phyloP scores from a whole-genome alignment of 2,888 invertebrate genomes.

The Neelides folsomi region DNA sequence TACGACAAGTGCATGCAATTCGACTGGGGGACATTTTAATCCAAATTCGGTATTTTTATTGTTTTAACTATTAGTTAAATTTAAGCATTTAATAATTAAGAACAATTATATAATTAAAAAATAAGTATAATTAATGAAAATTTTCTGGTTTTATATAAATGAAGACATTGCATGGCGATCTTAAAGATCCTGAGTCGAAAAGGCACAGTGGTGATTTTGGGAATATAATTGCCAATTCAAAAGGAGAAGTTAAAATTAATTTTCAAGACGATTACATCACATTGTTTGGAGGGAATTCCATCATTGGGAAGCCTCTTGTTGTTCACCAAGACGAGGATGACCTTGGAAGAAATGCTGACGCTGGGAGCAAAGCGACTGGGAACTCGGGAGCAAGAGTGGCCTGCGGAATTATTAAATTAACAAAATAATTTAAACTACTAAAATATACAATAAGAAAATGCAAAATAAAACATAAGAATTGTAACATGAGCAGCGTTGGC shows the following conservation, averaged over 20 bases:
- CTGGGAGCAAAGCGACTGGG: slow-evolving; percentile 40
- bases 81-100: no score
- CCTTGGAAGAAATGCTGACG: slow-evolving; percentile 40
- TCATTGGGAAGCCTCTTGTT: slow-evolving; percentile 25
- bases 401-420: slow-evolving; percentile 45
- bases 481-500: no score
- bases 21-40: no score
- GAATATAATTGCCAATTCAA: slow-evolving; percentile 29
- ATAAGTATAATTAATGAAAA: no score
- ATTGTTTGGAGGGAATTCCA: slow-evolving; percentile 39
- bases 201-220: slow-evolving; percentile 34
- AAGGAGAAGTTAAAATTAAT: slow-evolving; percentile 25
- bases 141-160: no score
- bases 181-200: background rate
- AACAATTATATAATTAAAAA: no score
- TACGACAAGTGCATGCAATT: no score
- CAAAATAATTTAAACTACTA: no score
- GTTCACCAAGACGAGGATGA: slow-evolving; percentile 41
- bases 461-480: no score
- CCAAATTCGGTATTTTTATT: no score
- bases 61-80: no score
- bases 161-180: slow-evolving; percentile 15
- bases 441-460: no score
- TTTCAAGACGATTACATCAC: slow-evolving; percentile 35
- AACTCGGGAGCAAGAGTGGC: slow-evolving; percentile 43